Base-by-base conservation (phyloP, 2,797 vertebrate species). In the Brachyrhaphis roseni region DNA sequence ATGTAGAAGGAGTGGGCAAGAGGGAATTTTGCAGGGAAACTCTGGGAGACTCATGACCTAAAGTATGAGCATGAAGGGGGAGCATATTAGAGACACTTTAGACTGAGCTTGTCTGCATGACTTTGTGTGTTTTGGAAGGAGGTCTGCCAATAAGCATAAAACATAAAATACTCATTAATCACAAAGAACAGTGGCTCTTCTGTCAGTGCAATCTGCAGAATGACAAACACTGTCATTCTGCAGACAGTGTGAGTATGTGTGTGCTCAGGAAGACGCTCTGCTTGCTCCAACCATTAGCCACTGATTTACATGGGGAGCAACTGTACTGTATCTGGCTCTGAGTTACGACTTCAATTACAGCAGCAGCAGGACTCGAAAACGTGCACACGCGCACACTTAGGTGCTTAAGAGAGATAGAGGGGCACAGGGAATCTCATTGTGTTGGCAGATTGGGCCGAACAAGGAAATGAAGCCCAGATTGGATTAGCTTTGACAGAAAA, bases 281-380 rank as follows among this genome's bases (percentile, higher is more conserved):
- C 82, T 86, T 72, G 79, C 79, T 89, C 76, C 82, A 45, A 86
- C 89, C 89, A 93, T 92, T 89, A 94, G 89, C 90, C 76, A 23
- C 85, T 91, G 90, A 94, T 94, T 91, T 94, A 92, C 93, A 95
- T 93, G 83, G 82, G 78, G 84, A 86, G 84, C 83, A 91, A 88
- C 83, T 76, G 86, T 84, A 91, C 88, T 86, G 87, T 88, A 88
- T 88, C 91, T 78, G 77, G 87, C 84, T 79, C 79, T 93, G 93
- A 94, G 88, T 94, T 94, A 94, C 82, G 86, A 93, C 91, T 95
- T 93, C 93, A 94, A 94, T 94, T 95, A 93, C 88, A 88, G 83
- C 82, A 83, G 86, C 85, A 87, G 88, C 82, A 76, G 85, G 85
- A 88, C 88, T 86, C 80, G 46, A 83, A 78, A 34, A 72, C 66